phyloP scores from a whole-genome alignment of 1,140 invertebrate species.

The Muscidifurax raptorellus region DNA sequence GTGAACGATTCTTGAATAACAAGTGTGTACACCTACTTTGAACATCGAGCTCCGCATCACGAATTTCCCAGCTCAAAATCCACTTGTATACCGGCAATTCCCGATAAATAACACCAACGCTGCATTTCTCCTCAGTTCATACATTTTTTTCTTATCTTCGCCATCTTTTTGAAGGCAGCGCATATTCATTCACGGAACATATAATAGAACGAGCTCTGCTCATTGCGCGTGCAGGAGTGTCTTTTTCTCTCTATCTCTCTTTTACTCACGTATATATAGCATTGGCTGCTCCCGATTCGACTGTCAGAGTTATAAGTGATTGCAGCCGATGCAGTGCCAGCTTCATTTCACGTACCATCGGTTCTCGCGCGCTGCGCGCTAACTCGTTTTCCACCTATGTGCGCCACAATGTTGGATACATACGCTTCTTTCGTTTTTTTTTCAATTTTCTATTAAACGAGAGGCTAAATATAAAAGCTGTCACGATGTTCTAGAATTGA shows the following conservation, averaged over 20 bases:
- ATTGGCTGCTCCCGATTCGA: conserved; percentile 29
- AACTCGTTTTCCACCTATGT: background rate
- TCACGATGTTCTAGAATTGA: too few relatives aligned
- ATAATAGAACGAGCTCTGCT: conserved; percentile 1
- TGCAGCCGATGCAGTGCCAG: conserved; percentile 50
- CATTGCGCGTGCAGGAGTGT: background rate
- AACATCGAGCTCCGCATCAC: background rate
- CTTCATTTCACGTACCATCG: conserved; percentile 66
- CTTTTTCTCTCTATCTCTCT: background rate
- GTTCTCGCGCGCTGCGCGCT: conserved; percentile 41
- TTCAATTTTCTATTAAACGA: too few relatives aligned
- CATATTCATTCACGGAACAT: background rate
- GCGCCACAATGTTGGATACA: background rate
- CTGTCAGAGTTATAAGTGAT: conserved; percentile 66
- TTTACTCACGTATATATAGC: background rate
- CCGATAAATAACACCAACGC: background rate
- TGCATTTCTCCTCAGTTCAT: background rate
- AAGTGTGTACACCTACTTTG: too few relatives aligned
- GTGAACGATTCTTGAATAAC: too few relatives aligned
- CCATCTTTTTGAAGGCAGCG: background rate
- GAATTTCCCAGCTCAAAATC: background rate
- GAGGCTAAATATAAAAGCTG: background rate
- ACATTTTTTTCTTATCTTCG: background rate
- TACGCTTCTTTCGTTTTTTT: background rate
- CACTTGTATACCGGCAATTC: background rate